Conservation (phyloP, 2,113 vertebrate genomes). For the Lichenostomus cassidix region DNA sequence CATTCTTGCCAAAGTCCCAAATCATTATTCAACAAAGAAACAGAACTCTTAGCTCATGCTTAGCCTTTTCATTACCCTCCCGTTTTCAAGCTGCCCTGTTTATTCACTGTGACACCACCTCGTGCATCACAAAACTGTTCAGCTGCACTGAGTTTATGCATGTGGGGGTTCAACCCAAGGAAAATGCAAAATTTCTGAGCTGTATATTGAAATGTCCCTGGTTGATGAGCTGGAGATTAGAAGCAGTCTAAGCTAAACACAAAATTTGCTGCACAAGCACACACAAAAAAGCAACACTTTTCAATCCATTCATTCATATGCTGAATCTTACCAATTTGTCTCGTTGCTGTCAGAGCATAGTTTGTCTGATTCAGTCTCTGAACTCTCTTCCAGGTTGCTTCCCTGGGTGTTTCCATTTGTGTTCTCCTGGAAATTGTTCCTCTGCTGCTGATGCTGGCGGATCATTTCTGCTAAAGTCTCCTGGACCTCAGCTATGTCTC, state of each 20-base stretch:
- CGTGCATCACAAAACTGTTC: background rate
- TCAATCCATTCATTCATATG: background rate
- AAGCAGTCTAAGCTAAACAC: background rate
- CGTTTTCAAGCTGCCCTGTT: background rate
- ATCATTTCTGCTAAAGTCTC: constrained; percentile 82
- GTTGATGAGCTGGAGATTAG: background rate
- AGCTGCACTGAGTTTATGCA: background rate
- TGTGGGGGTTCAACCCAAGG: background rate
- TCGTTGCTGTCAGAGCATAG: background rate
- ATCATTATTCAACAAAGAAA: background rate
- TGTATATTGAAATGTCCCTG: background rate
- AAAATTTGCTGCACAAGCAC: background rate
- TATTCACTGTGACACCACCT: background rate
- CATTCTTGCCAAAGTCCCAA: background rate
- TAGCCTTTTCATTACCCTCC: background rate
- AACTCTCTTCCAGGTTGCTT: constrained; percentile 5
- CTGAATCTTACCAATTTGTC: constrained; percentile 61
- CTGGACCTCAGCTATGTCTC: constrained; percentile 78
- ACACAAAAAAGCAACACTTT: background rate
- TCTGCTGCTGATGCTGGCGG: constrained; percentile 83
- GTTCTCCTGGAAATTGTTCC: constrained; percentile 57
- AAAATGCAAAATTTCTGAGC: background rate
- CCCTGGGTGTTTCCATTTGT: constrained; percentile 7
- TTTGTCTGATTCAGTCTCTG: constrained; percentile 1
- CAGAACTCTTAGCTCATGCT: background rate